Evolutionary conservation across 1,140 invertebrate species (phyloP).

Genomic region (Ips typographus): DNA sequence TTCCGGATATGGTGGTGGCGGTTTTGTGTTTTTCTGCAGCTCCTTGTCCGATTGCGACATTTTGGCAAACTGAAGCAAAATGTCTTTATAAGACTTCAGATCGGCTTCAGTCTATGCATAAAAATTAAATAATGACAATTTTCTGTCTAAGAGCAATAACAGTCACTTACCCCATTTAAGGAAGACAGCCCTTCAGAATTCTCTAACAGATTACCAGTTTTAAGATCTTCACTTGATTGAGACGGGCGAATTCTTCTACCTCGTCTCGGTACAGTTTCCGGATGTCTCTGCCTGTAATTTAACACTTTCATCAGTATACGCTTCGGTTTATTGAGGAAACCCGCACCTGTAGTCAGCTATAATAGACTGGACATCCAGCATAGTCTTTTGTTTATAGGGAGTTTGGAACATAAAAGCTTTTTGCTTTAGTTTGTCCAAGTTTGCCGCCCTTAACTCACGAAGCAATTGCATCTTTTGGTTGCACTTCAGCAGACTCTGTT

Average conservation of each 20-base stretch:
- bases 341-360: slow-evolving; percentile 70
- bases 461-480: slow-evolving; percentile 34
- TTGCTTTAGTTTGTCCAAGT: slow-evolving; percentile 34
- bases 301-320: not conserved
- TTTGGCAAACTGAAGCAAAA: slow-evolving; percentile 75
- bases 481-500: slow-evolving; percentile 38
- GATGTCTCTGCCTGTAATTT: slow-evolving; percentile 62
- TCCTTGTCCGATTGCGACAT: slow-evolving; percentile 57
- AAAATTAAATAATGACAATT: slow-evolving; percentile 41
- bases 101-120: slow-evolving; percentile 54
- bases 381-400: slow-evolving; percentile 66
- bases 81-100: slow-evolving; percentile 69
- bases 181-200: not conserved
- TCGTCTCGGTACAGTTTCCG: slow-evolving; percentile 67
- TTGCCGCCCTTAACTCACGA: slow-evolving; percentile 14
- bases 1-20: slow-evolving; percentile 73
- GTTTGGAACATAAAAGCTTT: slow-evolving; percentile 49
- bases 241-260: slow-evolving; percentile 55
- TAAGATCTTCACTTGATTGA: not conserved
- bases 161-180: slow-evolving; percentile 15
- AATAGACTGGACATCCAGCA: slow-evolving; percentile 77
- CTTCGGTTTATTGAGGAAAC: not conserved
- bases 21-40: slow-evolving; percentile 43
- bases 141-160: not conserved
- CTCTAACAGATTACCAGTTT: not conserved